phyloP scores from a whole-genome alignment of 2,113 vertebrate genomes.

The Tiliqua scincoides region DNA sequence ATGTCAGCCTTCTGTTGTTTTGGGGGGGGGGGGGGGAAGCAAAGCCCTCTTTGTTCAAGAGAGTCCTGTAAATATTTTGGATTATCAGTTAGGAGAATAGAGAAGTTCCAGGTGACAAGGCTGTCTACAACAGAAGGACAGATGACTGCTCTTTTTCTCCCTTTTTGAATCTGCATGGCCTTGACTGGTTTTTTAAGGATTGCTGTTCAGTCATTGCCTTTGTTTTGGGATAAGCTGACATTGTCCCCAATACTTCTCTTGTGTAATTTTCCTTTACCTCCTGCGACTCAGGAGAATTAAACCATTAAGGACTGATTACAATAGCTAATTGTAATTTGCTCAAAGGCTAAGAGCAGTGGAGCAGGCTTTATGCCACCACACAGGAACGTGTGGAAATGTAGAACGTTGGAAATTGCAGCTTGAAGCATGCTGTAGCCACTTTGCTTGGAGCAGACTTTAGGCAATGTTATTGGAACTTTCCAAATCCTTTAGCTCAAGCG shows the following conservation, averaged over 20 bases:
- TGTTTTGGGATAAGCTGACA: slow-evolving; percentile 61
- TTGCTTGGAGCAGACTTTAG: neutral
- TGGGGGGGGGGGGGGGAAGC: neutral
- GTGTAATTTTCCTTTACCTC: slow-evolving; percentile 59
- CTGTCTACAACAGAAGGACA: slow-evolving; percentile 1
- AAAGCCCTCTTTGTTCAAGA: slow-evolving; percentile 14
- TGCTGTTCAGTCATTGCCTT: slow-evolving; percentile 52
- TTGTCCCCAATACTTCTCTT: slow-evolving; percentile 57
- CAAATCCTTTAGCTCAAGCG: too few relatives aligned
- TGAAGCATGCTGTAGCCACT: neutral
- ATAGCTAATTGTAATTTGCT: slow-evolving; percentile 74
- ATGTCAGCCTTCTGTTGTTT: neutral
- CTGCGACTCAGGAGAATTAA: slow-evolving; percentile 59
- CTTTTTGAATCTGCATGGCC: slow-evolving; percentile 22
- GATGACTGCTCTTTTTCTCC: slow-evolving; percentile 2
- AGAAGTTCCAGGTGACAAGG: slow-evolving; percentile 39
- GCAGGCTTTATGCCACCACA: slow-evolving; percentile 59
- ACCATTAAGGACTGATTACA: slow-evolving; percentile 74
- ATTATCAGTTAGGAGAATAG: slow-evolving; percentile 53
- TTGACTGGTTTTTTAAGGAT: slow-evolving; percentile 41
- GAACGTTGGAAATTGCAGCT: slow-evolving; percentile 16
- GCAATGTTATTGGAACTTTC: neutral
- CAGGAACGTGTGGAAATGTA: slow-evolving; percentile 1
- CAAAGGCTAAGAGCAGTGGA: slow-evolving; percentile 64
- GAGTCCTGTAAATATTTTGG: slow-evolving; percentile 47